These are phyloP conservation scores for Pseudopodoces humilis DNA, from an alignment of 2,113 vertebrate species.

Conservation along the genomic window DNA sequence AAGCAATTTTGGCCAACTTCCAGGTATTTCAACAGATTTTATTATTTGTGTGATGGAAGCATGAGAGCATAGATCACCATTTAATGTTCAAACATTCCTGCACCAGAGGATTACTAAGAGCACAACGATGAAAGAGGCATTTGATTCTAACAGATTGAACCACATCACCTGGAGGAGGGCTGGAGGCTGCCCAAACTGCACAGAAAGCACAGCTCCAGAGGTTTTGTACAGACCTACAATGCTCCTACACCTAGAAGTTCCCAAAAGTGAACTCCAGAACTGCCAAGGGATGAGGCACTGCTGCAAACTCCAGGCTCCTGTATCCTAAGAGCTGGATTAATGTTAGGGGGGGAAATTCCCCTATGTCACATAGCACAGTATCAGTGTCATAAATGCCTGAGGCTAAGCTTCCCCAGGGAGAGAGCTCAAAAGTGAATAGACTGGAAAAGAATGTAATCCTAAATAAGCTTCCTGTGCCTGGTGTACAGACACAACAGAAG, in stretches of 20 bases:
- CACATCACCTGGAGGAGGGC: not conserved
- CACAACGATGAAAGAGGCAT: not conserved
- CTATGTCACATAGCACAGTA: not conserved
- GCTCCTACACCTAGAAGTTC: not conserved
- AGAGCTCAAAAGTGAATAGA: constrained; percentile 10
- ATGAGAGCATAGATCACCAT: not conserved
- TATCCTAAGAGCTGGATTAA: constrained; percentile 28
- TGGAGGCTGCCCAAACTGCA: not conserved
- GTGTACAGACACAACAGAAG: not conserved
- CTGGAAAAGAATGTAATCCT: constrained; percentile 32
- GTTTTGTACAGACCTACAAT: not conserved
- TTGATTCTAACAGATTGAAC: not conserved
- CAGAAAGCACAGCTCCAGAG: not conserved
- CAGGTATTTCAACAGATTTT: not conserved
- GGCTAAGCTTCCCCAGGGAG: constrained; percentile 31
- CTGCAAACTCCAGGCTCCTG: not conserved
- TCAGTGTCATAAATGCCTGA: constrained; percentile 9
- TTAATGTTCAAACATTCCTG: constrained; percentile 1
- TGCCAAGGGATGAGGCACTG: not conserved
- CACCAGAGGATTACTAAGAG: not conserved
- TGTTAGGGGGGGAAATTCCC: not conserved
- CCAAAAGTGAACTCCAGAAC: not conserved
- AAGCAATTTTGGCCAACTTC: not conserved
- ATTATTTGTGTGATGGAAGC: not conserved
- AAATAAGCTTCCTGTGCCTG: not conserved